Percentiles rank a stretch among this genome's conserved stretches.
These are phyloP conservation scores for Porites australiensis DNA, from an alignment of 64 coral and sea anemone species.

Conservation along the genomic window DNA sequence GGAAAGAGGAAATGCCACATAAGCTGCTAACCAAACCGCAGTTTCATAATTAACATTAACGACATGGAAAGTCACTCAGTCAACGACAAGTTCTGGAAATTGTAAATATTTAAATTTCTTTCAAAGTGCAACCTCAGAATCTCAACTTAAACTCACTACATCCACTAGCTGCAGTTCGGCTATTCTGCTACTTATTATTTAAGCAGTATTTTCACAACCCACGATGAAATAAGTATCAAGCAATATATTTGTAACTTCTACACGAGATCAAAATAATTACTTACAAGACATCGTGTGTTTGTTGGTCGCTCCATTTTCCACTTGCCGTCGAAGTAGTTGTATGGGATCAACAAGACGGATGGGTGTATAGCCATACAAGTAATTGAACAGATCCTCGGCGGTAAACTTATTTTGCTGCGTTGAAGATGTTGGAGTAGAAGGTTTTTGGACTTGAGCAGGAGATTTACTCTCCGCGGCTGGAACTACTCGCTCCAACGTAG, in stretches of 20 bases:
- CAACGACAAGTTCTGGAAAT: background rate
- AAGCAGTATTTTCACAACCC: too few relatives aligned
- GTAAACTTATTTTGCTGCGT: constrained; percentile 40
- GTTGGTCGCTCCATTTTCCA: constrained; percentile 42
- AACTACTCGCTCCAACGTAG: background rate
- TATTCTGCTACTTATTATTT: background rate
- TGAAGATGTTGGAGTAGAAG: background rate
- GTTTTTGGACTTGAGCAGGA: constrained; percentile 8
- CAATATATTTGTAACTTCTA: background rate
- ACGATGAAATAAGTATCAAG: background rate
- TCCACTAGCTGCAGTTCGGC: background rate
- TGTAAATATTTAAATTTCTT: background rate
- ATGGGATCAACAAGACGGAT: constrained; percentile 88
- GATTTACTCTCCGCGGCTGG: background rate
- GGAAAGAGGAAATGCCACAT: background rate
- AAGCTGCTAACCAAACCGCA: too few relatives aligned
- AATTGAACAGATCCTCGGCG: constrained; percentile 86
- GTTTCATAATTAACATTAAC: background rate
- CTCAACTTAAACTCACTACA: background rate
- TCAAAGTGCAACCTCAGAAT: background rate
- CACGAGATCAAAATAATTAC: background rate
- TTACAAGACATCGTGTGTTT: constrained; percentile 42
- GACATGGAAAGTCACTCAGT: background rate
- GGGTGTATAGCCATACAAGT: constrained; percentile 88
- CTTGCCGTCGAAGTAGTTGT: constrained; percentile 70